phyloP scores from a whole-genome alignment of 1,140 invertebrate genomes.

The Bicyclus anynana region DNA sequence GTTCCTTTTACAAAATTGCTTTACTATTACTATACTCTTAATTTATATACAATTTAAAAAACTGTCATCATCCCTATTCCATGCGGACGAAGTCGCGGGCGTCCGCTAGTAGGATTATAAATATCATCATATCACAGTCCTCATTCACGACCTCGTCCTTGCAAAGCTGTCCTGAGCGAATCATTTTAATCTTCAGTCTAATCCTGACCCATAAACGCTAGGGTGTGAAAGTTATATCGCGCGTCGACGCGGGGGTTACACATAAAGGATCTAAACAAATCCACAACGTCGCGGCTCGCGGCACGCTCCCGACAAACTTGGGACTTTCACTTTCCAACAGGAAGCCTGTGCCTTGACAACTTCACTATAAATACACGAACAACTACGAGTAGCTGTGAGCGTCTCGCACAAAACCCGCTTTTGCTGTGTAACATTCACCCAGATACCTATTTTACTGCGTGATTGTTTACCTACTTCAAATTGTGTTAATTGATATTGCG shows the following conservation, averaged over 20 bases:
- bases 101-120: too few species aligned
- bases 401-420: conserved; percentile 41
- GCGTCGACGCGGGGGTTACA: conserved; percentile 7
- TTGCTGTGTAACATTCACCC: conserved; percentile 54
- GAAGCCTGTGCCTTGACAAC: conserved; percentile 50
- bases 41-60: too few species aligned
- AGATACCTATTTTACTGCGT: conserved; percentile 20
- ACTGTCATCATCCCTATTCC: too few species aligned
- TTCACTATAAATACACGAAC: conserved; percentile 48
- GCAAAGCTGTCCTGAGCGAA: too few species aligned
- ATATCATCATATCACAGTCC: too few species aligned
- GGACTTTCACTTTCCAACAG: conserved; percentile 66
- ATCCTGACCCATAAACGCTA: neutral
- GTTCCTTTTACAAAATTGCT: too few species aligned
- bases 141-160: too few species aligned
- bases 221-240: neutral
- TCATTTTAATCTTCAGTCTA: too few species aligned
- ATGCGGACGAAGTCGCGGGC: too few species aligned
- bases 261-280: conserved; percentile 39
- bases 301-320: conserved; percentile 53
- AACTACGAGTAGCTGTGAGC: conserved; percentile 23
- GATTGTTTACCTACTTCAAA: conserved; percentile 7
- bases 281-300: conserved; percentile 34
- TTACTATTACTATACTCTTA: too few species aligned
- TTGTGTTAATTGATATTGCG: neutral